Evolutionary conservation across 2,113 vertebrate genomes (phyloP), one percentile per base, ranked within the genome.

Genomic region (Scartelaos histophorus): DNA sequence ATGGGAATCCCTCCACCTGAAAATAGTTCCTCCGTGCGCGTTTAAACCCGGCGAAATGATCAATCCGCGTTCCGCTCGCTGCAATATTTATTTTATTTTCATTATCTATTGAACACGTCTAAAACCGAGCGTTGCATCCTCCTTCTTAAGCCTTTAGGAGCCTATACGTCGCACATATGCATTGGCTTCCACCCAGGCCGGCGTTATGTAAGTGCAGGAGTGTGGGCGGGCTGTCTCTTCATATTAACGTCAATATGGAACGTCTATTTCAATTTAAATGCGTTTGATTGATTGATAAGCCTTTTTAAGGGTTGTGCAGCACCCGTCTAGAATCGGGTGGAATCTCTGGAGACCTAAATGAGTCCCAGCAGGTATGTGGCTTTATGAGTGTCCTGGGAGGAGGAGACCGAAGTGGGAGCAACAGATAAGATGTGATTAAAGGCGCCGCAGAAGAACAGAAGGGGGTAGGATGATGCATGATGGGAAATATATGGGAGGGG

Each of bases 301-400:
- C 7, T 43, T 64, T 64, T 34, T 3, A 47, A 45, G 5, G 60
- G 24, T 4, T 22, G 24, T 13, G 57, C 5, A 22, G 56, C 22
- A 2, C 12, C 13, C 13, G 6, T 54, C 46, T 70, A 62, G n/a
- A 71, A 35, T 13, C 29, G 13, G 71, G 79, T 80, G 84, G 29
- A 1, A 80, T 81, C 85, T 80, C 80, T 51, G 85, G 82, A 73
- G 88, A 87, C 86, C 70, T 67, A 69, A 81, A 84, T 88, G 58
- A 71, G 75, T 73, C 77, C 66, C 82, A 74, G 81, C 58, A 72
- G 78, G 78, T 81, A 70, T 79, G 81, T 73, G 71, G 22, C 79
- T 76, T 76, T 67, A 65, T 47, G 49, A 70, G n/a, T 84, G 49
- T 49, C 2, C 69, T 46, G 22, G 66, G 73, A 49, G 74, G 79